Conservation (phyloP, 92 coral and sea anemone species). For the Zoanthus gigantus region DNA sequence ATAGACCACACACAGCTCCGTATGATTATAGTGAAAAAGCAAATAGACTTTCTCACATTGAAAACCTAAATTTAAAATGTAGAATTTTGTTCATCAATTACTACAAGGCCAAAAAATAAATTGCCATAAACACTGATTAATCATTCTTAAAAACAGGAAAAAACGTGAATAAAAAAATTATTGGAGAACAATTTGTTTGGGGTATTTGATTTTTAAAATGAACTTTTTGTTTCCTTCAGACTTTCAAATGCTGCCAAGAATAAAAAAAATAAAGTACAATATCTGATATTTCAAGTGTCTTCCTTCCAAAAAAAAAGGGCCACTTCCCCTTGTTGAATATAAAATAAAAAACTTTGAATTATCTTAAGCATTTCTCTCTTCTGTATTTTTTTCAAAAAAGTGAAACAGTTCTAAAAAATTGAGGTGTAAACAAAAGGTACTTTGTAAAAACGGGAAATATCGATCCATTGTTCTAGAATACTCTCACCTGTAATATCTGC, state of each 20-base stretch:
- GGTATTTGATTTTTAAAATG: not conserved
- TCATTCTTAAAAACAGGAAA: not conserved
- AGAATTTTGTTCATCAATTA: constrained; percentile 4
- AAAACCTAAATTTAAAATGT: constrained; percentile 9
- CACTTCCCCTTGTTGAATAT: not conserved
- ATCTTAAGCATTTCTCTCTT: not conserved
- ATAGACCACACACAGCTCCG: not conserved
- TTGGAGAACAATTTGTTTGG: not conserved
- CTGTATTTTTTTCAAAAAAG: not conserved
- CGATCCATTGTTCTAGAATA: not conserved
- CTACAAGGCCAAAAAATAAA: not conserved
- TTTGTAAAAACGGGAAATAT: not conserved
- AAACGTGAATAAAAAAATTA: not conserved
- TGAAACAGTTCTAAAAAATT: not conserved
- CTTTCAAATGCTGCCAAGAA: not conserved
- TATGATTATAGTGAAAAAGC: not conserved
- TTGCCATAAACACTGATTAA: not conserved
- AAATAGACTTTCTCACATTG: not conserved
- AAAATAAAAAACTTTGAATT: not conserved
- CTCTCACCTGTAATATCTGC: constrained; percentile 95
- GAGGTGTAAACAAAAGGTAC: not conserved
- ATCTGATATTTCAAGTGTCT: not conserved
- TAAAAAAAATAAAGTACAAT: not conserved
- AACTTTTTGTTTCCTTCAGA: not conserved
- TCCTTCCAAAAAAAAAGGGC: not conserved